Conservation (phyloP, 2,888 invertebrate genomes). For the Lepetodrilus schrolli region DNA sequence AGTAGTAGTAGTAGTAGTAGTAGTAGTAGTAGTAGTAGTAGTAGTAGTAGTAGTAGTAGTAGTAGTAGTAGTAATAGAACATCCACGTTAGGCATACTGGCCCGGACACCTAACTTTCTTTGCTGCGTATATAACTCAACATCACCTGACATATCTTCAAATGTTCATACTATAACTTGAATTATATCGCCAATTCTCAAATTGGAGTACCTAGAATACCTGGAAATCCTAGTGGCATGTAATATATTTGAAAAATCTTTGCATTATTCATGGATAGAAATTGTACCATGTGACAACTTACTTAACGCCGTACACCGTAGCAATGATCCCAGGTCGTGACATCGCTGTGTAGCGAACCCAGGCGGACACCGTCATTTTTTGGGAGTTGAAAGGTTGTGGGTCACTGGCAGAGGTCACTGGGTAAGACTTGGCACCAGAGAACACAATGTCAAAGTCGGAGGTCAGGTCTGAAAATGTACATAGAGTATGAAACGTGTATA, state of each 20-base stretch:
- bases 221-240: too few species aligned
- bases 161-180: too few species aligned
- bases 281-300: not conserved
- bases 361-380: constrained; percentile 43
- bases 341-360: constrained; percentile 49
- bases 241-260: not conserved
- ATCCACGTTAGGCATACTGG: not conserved
- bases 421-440: constrained; percentile 35
- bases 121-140: too few species aligned
- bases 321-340: constrained; percentile 40
- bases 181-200: too few species aligned
- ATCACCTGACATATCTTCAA: too few species aligned
- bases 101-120: not conserved
- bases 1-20: not conserved
- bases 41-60: not conserved
- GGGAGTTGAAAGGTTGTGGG: constrained; percentile 35
- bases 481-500: too few species aligned
- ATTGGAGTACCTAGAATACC: too few species aligned
- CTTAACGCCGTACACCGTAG: constrained; percentile 49
- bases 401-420: constrained; percentile 26
- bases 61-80: not conserved
- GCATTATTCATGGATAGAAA: not conserved
- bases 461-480: constrained; percentile 44
- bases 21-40: not conserved
- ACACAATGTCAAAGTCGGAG: constrained; percentile 50